These are phyloP conservation scores for Philonicus albiceps DNA, from an alignment of 2,888 invertebrate genomes.

Conservation along the genomic window DNA sequence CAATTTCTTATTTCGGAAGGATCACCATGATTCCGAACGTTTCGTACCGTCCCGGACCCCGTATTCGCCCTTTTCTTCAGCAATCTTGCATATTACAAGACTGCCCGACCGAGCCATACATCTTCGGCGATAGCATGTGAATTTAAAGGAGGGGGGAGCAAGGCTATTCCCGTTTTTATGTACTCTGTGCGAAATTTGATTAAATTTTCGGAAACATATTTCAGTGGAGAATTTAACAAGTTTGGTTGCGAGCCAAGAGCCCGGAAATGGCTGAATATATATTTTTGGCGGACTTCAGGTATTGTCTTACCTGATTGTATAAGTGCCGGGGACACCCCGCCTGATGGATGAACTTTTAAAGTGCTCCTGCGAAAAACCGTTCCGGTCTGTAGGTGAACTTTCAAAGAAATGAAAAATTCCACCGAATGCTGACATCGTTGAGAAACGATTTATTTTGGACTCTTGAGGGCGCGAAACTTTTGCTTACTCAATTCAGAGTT, in stretches of 20 bases:
- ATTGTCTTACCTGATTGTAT: slow-evolving; percentile 34
- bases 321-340: not conserved
- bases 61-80: too few species aligned
- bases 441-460: not conserved
- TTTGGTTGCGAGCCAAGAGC: slow-evolving; percentile 30
- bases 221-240: slow-evolving; percentile 29
- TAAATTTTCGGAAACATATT: slow-evolving; percentile 30
- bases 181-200: slow-evolving; percentile 9
- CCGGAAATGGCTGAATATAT: not conserved
- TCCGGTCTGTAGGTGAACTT: not conserved
- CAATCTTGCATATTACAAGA: slow-evolving; percentile 24
- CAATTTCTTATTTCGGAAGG: slow-evolving; percentile 22
- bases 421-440: not conserved
- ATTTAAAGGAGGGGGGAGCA: not conserved
- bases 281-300: not conserved
- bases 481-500: not conserved
- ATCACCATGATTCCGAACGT: slow-evolving; percentile 10
- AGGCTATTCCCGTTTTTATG: not conserved
- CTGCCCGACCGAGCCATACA: not conserved
- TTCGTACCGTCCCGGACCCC: not conserved
- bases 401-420: not conserved
- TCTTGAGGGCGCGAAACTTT: not conserved
- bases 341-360: slow-evolving; percentile 25
- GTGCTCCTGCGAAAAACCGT: not conserved
- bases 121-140: slow-evolving; percentile 9